These are phyloP conservation scores for Dasyurus viverrinus DNA, from an alignment of 2,113 vertebrate genomes.

Conservation along the genomic window DNA sequence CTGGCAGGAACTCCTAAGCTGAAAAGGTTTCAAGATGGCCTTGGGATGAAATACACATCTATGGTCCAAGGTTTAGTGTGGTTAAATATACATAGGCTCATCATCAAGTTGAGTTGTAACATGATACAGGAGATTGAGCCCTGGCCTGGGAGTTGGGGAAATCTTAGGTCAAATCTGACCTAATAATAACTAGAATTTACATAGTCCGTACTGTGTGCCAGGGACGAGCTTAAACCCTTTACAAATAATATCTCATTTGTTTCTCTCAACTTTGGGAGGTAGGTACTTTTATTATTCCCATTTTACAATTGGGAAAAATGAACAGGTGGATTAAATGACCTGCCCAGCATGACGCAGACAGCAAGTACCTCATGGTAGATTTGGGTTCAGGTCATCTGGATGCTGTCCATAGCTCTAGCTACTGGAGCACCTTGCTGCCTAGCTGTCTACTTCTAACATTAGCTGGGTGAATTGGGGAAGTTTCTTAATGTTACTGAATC, in stretches of 20 bases:
- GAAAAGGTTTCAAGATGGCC: not conserved
- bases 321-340: not conserved
- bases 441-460: not conserved
- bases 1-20: not conserved
- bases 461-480: not conserved
- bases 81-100: not conserved
- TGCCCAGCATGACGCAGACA: not conserved
- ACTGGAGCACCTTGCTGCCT: not conserved
- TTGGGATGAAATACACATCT: not conserved
- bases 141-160: not conserved
- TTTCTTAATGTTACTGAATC: not conserved
- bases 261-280: not conserved
- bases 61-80: not conserved
- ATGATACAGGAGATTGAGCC: not conserved
- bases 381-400: not conserved
- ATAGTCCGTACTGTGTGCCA: not conserved
- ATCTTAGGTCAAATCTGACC: not conserved
- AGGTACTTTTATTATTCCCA: not conserved
- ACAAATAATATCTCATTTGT: not conserved
- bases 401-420: not conserved
- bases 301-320: not conserved
- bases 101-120: not conserved
- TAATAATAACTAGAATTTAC: not conserved
- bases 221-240: not conserved
- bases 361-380: not conserved